Evolutionary conservation across 2,113 vertebrate species (phyloP), one percentile per base, ranked within the genome.

Genomic region (Oreocharis arfaki): DNA sequence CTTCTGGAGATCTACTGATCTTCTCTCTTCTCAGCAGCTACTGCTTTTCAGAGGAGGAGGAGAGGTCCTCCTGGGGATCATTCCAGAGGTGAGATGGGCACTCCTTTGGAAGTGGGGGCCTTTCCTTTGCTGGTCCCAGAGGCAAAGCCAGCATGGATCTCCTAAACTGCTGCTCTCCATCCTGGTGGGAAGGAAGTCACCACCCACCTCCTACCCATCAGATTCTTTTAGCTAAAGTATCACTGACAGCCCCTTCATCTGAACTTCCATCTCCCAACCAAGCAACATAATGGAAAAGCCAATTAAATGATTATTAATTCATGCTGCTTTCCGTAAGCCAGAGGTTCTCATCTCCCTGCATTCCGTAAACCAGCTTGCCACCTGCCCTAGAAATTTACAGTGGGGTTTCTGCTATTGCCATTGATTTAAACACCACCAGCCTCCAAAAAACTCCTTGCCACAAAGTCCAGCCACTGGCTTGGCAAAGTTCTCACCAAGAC

Each of bases 241-340:
- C 95, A 91, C 97, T 98, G 98, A 98, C 98, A 98, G 97, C 97
- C 97, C 97, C 98, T 97, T 97, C 97, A 97, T 98, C 97, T 97
- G 96, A 97, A 98, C 98, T 98, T 98, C 98, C 98, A 98, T 98
- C 98, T 98, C 95, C 98, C 97, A 97, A 98, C 97, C 97, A 98
- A 98, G 95, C 96, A 98, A 87, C 98, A 96, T 98, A 98, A 98
- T 98, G 98, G 98, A 98, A 96, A 97, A 99, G 98, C 98, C 99
- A 98, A 99, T 99, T 99, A 99, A 98, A 98, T 98, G 98, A 99
- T 99, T 99, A 99, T 99, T 99, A 99, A 99, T 99, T 99, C 99
- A 99, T 99, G 98, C 96, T 97, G 96, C 98, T 99, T 99, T 99
- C 99, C 98, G 98, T 99, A 99, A 99, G 98, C 98, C 97, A 97